Evolutionary conservation across 2,888 invertebrate species (phyloP).

Genomic region (Acrocera orbiculus): DNA sequence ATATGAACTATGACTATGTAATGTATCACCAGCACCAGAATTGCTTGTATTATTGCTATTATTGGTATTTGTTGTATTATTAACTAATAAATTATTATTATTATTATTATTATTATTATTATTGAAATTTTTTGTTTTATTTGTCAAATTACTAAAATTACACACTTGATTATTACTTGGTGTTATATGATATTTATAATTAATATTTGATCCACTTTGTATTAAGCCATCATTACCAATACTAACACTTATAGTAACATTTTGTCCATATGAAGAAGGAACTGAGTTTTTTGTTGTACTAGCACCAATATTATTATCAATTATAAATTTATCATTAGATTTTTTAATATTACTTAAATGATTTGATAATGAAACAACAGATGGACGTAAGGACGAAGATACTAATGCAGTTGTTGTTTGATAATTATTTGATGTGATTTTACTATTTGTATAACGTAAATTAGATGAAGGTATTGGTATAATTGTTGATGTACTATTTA

Average conservation of each 20-base stretch:
- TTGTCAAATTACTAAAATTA: slow-evolving; percentile 2
- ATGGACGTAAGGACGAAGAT: no score
- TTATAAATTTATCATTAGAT: no score
- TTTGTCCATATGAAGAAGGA: no score
- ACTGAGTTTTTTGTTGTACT: no score
- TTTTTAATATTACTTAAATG: no score
- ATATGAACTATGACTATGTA: slow-evolving; percentile 6
- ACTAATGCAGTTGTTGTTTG: slow-evolving; percentile 4
- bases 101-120: slow-evolving; percentile 9
- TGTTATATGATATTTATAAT: slow-evolving; percentile 3
- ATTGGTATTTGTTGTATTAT: slow-evolving; percentile 16
- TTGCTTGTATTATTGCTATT: slow-evolving; percentile 17
- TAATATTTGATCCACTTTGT: slow-evolving; percentile 3
- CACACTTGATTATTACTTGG: neutral
- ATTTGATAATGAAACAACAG: no score
- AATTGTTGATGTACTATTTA: slow-evolving; percentile 8
- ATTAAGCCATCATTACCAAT: neutral
- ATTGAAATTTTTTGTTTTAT: no score
- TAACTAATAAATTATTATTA: slow-evolving; percentile 13
- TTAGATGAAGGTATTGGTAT: slow-evolving; percentile 6
- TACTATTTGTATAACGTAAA: slow-evolving; percentile 5
- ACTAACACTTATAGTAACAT: no score
- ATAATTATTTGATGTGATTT: neutral
- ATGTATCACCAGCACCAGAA: slow-evolving; percentile 14
- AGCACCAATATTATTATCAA: no score